These are phyloP conservation scores for Patella pellucida DNA, from an alignment of 2,888 invertebrate species.

Conservation along the genomic window DNA sequence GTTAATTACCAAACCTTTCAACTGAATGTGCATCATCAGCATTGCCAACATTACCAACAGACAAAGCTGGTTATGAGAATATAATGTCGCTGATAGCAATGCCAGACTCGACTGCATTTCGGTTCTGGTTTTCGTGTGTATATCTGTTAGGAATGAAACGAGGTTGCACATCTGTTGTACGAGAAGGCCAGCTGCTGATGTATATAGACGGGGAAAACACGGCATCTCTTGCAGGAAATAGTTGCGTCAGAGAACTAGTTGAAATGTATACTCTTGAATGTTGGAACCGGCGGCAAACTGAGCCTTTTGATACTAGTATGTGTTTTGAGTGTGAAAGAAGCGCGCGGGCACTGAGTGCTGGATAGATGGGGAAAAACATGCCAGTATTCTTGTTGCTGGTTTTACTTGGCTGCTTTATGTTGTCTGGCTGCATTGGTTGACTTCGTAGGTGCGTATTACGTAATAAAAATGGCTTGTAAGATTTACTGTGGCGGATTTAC, in stretches of 20 bases:
- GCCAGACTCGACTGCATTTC: too few species aligned
- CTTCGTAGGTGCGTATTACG: too few species aligned
- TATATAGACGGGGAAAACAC: neutral
- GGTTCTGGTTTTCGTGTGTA: neutral
- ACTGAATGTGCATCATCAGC: too few species aligned
- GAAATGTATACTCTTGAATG: slow-evolving; percentile 9
- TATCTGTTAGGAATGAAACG: neutral
- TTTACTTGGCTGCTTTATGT: too few species aligned
- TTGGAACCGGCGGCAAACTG: neutral
- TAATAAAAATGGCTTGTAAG: too few species aligned
- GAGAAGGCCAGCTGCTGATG: neutral
- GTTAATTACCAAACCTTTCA: too few species aligned
- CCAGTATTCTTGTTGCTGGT: too few species aligned
- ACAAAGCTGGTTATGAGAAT: too few species aligned
- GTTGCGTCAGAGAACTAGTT: slow-evolving; percentile 5
- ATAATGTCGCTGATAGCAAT: too few species aligned
- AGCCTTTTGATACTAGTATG: slow-evolving; percentile 2
- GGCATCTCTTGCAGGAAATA: slow-evolving; percentile 5
- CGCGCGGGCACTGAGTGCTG: slow-evolving; percentile 1
- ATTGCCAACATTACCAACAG: too few species aligned
- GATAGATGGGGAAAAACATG: neutral
- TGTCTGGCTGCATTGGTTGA: too few species aligned
- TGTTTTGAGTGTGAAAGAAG: slow-evolving; percentile 12
- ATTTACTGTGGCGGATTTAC: too few species aligned
- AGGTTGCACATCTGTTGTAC: slow-evolving; percentile 7